Conservation (phyloP, 2,888 invertebrate species). For the Dyspetes luteomarginatus region DNA sequence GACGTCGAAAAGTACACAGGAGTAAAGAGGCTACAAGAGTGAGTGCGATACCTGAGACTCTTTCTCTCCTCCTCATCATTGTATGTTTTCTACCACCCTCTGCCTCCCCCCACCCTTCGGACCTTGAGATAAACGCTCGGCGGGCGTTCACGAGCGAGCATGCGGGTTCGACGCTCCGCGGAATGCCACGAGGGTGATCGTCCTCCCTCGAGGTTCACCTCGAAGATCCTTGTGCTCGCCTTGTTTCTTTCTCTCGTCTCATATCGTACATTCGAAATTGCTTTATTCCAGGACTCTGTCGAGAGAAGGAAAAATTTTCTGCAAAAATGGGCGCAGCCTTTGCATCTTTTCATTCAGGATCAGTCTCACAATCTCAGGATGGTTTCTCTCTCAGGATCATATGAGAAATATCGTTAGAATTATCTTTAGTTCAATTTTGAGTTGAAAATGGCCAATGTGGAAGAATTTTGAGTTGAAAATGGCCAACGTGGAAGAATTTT, state of each 20-base stretch:
- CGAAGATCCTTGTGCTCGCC: constrained; percentile 52
- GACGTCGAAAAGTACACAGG: constrained; percentile 21
- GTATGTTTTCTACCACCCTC: constrained; percentile 20
- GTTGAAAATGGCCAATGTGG: too few relatives aligned
- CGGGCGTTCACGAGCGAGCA: constrained; percentile 54
- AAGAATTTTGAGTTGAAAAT: too few relatives aligned
- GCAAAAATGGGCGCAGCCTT: background rate
- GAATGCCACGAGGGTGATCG: constrained; percentile 66
- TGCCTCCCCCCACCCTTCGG: constrained; percentile 41
- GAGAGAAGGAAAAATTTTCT: background rate
- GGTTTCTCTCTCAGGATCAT: too few relatives aligned
- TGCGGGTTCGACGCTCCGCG: constrained; percentile 64
- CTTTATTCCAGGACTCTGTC: constrained; percentile 36
- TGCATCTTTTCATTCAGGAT: background rate
- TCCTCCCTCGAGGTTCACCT: constrained; percentile 62
- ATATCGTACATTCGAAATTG: constrained; percentile 41
- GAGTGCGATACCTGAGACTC: constrained; percentile 43
- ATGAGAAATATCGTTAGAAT: too few relatives aligned
- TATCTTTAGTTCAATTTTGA: too few relatives aligned
- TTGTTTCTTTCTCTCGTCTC: constrained; percentile 9
- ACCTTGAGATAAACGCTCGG: constrained; percentile 63
- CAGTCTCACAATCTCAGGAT: too few relatives aligned
- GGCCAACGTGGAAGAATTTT: too few relatives aligned
- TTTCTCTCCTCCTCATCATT: constrained; percentile 38
- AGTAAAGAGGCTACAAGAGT: constrained; percentile 8